These are phyloP conservation scores for Cremastobaeus sp. DNA, from an alignment of 2,888 invertebrate genomes.

Conservation along the genomic window DNA sequence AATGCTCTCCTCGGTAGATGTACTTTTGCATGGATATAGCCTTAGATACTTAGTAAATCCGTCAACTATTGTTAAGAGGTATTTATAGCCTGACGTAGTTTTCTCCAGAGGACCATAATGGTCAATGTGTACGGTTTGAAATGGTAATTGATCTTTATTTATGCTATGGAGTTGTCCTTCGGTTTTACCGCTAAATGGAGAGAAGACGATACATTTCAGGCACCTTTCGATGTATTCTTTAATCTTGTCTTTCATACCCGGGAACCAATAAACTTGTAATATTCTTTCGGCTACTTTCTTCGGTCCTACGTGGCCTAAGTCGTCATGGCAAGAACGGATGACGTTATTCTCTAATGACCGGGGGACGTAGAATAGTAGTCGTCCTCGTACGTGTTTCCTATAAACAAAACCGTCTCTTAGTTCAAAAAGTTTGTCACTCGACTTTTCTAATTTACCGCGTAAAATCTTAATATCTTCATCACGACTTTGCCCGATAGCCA, in stretches of 20 bases:
- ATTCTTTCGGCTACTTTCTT: too few relatives aligned
- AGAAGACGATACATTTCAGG: conserved; percentile 6
- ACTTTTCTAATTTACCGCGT: not conserved
- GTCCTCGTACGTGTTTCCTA: too few relatives aligned
- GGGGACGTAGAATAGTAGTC: conserved; percentile 69
- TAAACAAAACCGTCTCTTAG: too few relatives aligned
- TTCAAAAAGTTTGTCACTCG: conserved; percentile 35
- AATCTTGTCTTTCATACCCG: conserved; percentile 22
- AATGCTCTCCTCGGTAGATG: not conserved
- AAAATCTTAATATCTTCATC: not conserved
- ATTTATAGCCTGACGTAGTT: not conserved
- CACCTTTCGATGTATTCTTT: not conserved
- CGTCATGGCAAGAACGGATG: conserved; percentile 17
- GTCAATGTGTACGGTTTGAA: conserved; percentile 2
- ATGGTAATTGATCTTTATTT: not conserved
- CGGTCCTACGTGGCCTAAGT: too few relatives aligned
- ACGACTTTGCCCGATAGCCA: not conserved
- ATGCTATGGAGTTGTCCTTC: not conserved
- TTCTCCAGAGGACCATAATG: conserved; percentile 6
- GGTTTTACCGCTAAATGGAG: not conserved
- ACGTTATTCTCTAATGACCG: conserved; percentile 58
- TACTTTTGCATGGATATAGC: not conserved
- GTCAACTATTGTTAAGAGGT: not conserved
- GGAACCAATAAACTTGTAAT: conserved; percentile 59
- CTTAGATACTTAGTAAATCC: not conserved